Conservation (phyloP, 2,797 vertebrate species). For the Amniataba percoides region DNA sequence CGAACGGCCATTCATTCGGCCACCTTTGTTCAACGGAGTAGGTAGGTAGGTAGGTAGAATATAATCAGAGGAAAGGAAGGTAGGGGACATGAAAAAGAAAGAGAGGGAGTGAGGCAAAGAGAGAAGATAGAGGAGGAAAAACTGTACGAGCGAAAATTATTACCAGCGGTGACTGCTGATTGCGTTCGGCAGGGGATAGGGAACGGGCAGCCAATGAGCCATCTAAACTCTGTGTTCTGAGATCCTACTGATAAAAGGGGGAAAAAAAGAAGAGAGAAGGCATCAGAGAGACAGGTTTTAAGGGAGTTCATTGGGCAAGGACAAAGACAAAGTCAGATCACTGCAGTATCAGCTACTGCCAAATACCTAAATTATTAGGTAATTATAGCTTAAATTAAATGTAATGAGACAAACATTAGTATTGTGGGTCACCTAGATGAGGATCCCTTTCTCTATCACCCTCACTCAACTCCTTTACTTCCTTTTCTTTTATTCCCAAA, state of each 20-base stretch:
- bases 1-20: conserved; percentile 81
- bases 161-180: conserved; percentile 91
- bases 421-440: background rate
- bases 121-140: conserved; percentile 57
- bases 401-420: background rate
- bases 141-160: conserved; percentile 85
- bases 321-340: conserved; percentile 8
- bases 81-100: conserved; percentile 34
- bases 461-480: background rate
- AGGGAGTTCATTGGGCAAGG: background rate
- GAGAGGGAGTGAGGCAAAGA: conserved; percentile 33
- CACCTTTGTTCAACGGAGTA: conserved; percentile 84
- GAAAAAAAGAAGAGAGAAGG: conserved; percentile 61
- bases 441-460: background rate
- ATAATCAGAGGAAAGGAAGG: conserved; percentile 49
- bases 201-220: conserved; percentile 86
- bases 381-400: too few species aligned
- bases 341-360: background rate
- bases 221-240: conserved; percentile 84
- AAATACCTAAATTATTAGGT: background rate
- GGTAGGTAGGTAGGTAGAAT: conserved; percentile 21
- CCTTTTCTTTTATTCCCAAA: background rate
- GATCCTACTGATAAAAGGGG: conserved; percentile 84
- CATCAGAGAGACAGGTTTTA: background rate
- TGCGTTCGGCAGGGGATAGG: conserved; percentile 87